Evolutionary conservation across 2,113 vertebrate species (phyloP), one percentile per base, ranked within the genome.

Genomic region (Eidolon helvum): DNA sequence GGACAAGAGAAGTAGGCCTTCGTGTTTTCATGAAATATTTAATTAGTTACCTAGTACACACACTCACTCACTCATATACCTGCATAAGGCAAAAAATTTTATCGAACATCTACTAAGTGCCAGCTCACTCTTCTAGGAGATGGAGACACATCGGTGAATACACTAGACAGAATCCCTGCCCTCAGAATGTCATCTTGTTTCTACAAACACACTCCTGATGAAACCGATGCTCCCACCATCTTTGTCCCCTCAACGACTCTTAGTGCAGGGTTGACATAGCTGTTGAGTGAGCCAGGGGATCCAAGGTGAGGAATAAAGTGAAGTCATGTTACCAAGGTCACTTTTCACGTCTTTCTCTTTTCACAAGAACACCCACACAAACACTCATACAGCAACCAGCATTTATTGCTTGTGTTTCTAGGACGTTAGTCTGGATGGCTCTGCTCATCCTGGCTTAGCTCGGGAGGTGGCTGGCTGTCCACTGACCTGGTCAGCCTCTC

Each of bases 251-350:
- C 45, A 7, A 4, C 1, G 28, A 35, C 7, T 4, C n/a, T 84
- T 50, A 30, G 28, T 53, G 26, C 2, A 7, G 10, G 11, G 0
- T 2, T 26, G 43, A 19, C 9, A 2, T 38, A 6, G 26, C 43
- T 68, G 5, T 28, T 55, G 15, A 40, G 30, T 24, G 24, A 63
- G n/a, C 35, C 43, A 61, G 14, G 48, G 45, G 82, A 59, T 50
- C 4, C 11, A 26, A 87, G 22, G 7, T 33, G 12, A 83, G 5
- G 19, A 68, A 40, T 48, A 83, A 84, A 68, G 26, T n/a, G 10
- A 85, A 38, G 35, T 53, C 16, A 63, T 10, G 35, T 21, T 16
- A 33, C 50, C 74, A 88, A 90, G 66, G 55, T 38, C 78, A 57
- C 24, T 63, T 57, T 78, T 55, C 24, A 74, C 35, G 74, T 63